Evolutionary conservation across 2,797 vertebrate genomes (phyloP).

Genomic region (Sibirionetta formosa): DNA sequence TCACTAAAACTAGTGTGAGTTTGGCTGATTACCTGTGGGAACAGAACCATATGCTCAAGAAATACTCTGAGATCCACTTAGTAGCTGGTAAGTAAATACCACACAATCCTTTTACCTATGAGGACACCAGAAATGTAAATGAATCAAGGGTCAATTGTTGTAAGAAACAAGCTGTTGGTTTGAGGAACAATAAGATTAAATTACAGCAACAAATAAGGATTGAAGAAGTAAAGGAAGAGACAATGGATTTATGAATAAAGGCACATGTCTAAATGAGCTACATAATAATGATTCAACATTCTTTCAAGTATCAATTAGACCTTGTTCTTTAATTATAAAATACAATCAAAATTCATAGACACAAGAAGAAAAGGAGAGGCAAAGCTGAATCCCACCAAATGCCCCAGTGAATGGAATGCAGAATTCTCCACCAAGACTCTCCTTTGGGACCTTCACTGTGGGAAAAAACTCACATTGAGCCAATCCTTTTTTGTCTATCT

Average conservation of each 20-base stretch:
- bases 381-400: neutral
- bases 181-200: neutral
- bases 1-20: neutral
- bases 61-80: neutral
- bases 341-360: neutral
- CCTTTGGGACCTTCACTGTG: neutral
- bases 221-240: neutral
- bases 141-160: neutral
- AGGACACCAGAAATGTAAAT: neutral
- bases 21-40: neutral
- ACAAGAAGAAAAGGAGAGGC: neutral
- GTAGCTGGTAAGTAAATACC: neutral
- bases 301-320: conserved; percentile 14
- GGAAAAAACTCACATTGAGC: neutral
- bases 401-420: neutral
- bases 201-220: neutral
- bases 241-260: neutral
- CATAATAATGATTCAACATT: neutral
- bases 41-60: neutral
- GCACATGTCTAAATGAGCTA: conserved; percentile 11
- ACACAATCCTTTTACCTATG: neutral
- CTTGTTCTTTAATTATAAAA: neutral
- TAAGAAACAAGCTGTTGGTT: neutral
- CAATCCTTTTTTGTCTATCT: neutral
- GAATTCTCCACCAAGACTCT: neutral